Evolutionary conservation across 2,888 invertebrate species (phyloP).

Genomic region (Dysmachus trigonus): DNA sequence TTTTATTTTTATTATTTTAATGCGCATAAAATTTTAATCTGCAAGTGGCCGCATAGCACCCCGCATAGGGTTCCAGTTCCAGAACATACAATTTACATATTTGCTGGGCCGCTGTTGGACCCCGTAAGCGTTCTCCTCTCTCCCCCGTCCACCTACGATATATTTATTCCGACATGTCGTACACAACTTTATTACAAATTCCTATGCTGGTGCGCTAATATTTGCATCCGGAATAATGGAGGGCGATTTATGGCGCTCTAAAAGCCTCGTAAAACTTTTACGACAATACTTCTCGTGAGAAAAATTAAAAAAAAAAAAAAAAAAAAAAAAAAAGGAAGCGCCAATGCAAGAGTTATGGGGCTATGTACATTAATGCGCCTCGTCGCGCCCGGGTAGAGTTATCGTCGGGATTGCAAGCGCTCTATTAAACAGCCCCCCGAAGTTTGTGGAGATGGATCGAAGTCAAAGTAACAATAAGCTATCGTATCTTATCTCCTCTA

Average conservation of each 20-base stretch:
- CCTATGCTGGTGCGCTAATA: constrained; percentile 21
- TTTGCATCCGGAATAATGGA: constrained; percentile 36
- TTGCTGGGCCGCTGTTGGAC: background rate
- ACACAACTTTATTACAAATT: constrained; percentile 19
- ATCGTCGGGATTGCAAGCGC: background rate
- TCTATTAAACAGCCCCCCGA: background rate
- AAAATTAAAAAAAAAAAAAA: constrained; percentile 14
- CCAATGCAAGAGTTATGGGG: background rate
- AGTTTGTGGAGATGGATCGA: background rate
- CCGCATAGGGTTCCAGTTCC: background rate
- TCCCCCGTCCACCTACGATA: background rate
- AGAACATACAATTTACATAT: background rate
- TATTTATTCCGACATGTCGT: constrained; percentile 18
- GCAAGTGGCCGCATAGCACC: background rate
- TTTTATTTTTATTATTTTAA: background rate
- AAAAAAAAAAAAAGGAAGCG: constrained; percentile 7
- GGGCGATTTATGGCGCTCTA: constrained; percentile 19
- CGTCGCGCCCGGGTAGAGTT: background rate
- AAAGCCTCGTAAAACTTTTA: constrained; percentile 39
- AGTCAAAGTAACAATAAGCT: background rate
- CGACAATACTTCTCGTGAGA: constrained; percentile 8
- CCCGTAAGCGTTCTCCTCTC: background rate
- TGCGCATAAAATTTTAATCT: constrained; percentile 33
- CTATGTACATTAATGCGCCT: background rate
- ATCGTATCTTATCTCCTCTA: too few relatives aligned